Conservation (phyloP, 2,113 vertebrate genomes). For the Anolis carolinensis region DNA sequence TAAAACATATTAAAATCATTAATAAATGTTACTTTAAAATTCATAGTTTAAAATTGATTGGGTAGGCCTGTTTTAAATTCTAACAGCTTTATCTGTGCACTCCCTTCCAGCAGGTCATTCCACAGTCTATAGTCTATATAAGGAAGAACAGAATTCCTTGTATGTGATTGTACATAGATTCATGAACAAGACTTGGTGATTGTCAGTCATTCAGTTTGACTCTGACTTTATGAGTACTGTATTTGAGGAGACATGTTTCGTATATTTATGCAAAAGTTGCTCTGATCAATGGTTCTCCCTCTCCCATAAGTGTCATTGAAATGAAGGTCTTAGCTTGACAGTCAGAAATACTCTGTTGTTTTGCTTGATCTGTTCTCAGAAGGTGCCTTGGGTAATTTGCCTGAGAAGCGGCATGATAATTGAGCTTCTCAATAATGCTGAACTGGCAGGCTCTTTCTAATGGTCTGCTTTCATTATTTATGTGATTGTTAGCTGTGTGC, state of each 20-base stretch:
- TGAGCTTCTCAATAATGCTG: background rate
- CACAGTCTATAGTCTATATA: too few species aligned
- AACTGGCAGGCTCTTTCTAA: background rate
- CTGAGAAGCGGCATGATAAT: background rate
- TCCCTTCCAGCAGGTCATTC: too few species aligned
- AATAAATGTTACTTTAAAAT: too few species aligned
- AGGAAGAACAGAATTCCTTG: background rate
- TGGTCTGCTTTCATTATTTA: background rate
- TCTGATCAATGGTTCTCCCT: background rate
- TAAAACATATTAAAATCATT: too few species aligned
- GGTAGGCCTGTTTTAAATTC: too few species aligned
- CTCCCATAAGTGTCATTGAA: background rate
- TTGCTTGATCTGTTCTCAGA: background rate
- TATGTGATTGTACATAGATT: too few species aligned
- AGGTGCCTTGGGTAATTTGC: background rate
- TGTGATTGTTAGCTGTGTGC: background rate
- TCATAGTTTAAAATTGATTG: too few species aligned
- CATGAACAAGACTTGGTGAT: background rate
- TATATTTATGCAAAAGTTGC: background rate
- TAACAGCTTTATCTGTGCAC: too few species aligned
- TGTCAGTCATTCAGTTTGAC: background rate
- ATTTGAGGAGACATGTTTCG: background rate
- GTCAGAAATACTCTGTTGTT: background rate
- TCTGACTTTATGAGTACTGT: background rate
- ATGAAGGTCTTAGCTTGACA: background rate